These are phyloP conservation scores for Pelecanus crispus DNA, from an alignment of 2,113 vertebrate species.

Conservation along the genomic window DNA sequence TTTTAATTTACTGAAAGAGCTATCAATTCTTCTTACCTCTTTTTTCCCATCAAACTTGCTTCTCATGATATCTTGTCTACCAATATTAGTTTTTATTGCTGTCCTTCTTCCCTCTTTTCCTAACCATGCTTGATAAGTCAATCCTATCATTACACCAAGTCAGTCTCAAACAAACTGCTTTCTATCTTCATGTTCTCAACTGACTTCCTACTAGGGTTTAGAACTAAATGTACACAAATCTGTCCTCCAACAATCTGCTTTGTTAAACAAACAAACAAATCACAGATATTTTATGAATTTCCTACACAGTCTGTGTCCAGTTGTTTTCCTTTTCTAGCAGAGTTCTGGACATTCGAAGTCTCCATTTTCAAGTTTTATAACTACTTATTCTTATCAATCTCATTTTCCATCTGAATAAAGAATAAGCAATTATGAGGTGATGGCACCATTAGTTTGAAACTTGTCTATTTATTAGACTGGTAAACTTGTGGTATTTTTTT, in stretches of 20 bases:
- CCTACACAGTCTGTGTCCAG: background rate
- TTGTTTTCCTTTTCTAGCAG: background rate
- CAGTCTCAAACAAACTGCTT: background rate
- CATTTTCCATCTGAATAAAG: background rate
- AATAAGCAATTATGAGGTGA: background rate
- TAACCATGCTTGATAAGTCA: background rate
- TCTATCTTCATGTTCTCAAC: background rate
- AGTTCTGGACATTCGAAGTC: background rate
- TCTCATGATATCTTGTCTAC: background rate
- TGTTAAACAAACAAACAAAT: background rate
- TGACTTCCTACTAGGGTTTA: background rate
- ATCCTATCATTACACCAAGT: background rate
- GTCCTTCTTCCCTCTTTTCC: background rate
- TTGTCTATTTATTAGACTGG: background rate
- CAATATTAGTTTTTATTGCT: background rate
- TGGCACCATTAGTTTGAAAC: background rate
- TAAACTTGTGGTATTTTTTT: background rate
- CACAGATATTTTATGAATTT: background rate
- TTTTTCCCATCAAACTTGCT: background rate
- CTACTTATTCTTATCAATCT: background rate
- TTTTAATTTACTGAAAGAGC: background rate
- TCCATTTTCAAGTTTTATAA: background rate
- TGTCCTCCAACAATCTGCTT: background rate
- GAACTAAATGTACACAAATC: background rate
- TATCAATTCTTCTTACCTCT: background rate